Evolutionary conservation across 2,797 vertebrate genomes (phyloP), one percentile per base, ranked within the genome.

Genomic region (Eidolon dupreanum): DNA sequence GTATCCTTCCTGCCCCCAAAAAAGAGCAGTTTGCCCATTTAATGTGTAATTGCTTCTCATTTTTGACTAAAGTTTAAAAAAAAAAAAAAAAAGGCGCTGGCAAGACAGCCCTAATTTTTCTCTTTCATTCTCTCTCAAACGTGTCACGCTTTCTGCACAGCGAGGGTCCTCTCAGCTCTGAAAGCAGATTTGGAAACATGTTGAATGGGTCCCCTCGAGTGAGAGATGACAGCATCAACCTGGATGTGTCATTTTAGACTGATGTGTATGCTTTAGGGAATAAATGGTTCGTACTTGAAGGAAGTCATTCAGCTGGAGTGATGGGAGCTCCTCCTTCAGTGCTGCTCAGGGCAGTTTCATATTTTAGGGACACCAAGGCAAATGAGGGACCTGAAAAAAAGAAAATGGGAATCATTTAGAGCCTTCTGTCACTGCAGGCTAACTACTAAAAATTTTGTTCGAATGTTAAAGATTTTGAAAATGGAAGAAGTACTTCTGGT

Each of bases 201-300:
- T 86, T 9, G 10, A 38, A 63, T 55, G 66, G 66, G 41, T 94
- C 3, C 73, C 85, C 87, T 88, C 1, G 0, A 0, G 0, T 84
- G 82, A 97, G 41, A 66, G 59, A 92, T 57, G 83, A 74, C 75
- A 78, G 0, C 57, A 0, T 90, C 66, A 24, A n/a, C 95, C 92
- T 79, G 6, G 13, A 78, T 9, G 41, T 84, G 92, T 88, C 91
- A 8, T 49, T 96, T 15, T 61, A 74, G 79, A 92, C 3, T 5
- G 59, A 70, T 79, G 71, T 28, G 6, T 84, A 8, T 90, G 96
- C 74, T 94, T 66, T 79, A 68, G 93, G 96, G 96, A 96, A 78
- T 20, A 88, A 95, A 77, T n/a, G 66, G 61, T 77, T 94, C 82
- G 49, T 49, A 7, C 36, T 89, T 20, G 38, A 90, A 57, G 43